These are phyloP conservation scores for Orgyia antiqua DNA, from an alignment of 2,888 invertebrate genomes.

Conservation along the genomic window DNA sequence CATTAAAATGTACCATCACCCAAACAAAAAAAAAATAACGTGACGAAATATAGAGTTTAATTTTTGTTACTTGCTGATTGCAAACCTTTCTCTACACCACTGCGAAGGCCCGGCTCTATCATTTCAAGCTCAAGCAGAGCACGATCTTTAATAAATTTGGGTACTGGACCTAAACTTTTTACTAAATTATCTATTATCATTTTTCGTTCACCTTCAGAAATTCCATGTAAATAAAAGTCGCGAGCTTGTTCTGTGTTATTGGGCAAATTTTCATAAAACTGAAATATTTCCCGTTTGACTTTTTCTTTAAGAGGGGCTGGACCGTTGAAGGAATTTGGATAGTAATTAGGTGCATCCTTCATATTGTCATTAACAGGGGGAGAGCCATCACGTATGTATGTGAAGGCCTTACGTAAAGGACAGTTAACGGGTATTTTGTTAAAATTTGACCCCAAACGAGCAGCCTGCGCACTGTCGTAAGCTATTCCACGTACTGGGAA, in stretches of 20 bases:
- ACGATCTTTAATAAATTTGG: neutral
- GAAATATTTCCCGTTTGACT: slow-evolving; percentile 67
- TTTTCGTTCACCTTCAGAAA: slow-evolving; percentile 84
- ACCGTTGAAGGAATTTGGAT: slow-evolving; percentile 95
- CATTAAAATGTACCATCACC: no score
- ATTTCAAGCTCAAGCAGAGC: neutral
- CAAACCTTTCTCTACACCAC: neutral
- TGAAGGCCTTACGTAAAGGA: slow-evolving; percentile 82
- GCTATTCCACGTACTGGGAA: slow-evolving; percentile 89
- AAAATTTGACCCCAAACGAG: slow-evolving; percentile 93
- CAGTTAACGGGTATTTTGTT: slow-evolving; percentile 95
- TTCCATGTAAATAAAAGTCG: slow-evolving; percentile 85
- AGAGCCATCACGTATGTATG: slow-evolving; percentile 92
- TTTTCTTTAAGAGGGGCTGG: slow-evolving; percentile 82
- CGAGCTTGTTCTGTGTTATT: slow-evolving; percentile 92
- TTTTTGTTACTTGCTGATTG: neutral
- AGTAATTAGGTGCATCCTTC: slow-evolving; percentile 93
- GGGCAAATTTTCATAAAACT: slow-evolving; percentile 82
- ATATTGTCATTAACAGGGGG: slow-evolving; percentile 87
- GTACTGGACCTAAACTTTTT: neutral
- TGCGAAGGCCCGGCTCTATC: neutral
- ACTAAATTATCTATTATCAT: slow-evolving; percentile 87
- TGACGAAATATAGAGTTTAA: slow-evolving; percentile 19
- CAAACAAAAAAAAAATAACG: no score
- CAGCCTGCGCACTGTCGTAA: slow-evolving; percentile 90